Conservation (phyloP, 2,888 invertebrate species). For the Polydesmus complanatus region DNA sequence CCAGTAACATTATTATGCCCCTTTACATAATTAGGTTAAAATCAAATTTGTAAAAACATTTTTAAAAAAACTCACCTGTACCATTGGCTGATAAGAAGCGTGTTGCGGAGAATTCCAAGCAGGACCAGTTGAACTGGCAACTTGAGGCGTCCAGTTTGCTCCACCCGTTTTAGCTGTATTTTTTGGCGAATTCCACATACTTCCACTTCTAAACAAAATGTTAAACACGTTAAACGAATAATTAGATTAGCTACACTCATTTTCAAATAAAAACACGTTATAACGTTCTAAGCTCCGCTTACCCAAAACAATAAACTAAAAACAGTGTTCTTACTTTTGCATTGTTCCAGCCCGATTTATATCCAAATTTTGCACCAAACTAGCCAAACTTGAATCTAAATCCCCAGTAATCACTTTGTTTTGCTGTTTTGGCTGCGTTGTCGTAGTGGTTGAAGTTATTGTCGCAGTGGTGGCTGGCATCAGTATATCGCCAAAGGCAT, state of each 20-base stretch:
- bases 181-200: constrained; percentile 74
- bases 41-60: neutral
- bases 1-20: neutral
- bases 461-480: constrained; percentile 40
- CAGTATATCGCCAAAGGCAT: constrained; percentile 57
- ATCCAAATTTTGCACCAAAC: constrained; percentile 75
- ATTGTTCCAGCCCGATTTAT: constrained; percentile 28
- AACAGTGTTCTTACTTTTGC: constrained; percentile 20
- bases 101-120: constrained; percentile 19
- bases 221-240: too few species aligned
- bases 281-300: too few species aligned
- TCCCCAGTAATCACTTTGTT: constrained; percentile 76
- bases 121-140: constrained; percentile 16
- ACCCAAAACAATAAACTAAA: too few species aligned
- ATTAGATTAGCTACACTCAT: neutral
- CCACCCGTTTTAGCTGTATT: constrained; percentile 61
- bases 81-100: constrained; percentile 16
- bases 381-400: constrained; percentile 83
- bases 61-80: too few species aligned
- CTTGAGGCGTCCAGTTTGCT: constrained; percentile 65
- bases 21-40: neutral
- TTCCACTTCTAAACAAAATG: constrained; percentile 72
- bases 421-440: constrained; percentile 2
- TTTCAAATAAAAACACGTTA: too few species aligned
- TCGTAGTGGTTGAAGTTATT: constrained; percentile 13